Conservation (phyloP, 2,113 vertebrate species). For the Mirounga angustirostris region DNA sequence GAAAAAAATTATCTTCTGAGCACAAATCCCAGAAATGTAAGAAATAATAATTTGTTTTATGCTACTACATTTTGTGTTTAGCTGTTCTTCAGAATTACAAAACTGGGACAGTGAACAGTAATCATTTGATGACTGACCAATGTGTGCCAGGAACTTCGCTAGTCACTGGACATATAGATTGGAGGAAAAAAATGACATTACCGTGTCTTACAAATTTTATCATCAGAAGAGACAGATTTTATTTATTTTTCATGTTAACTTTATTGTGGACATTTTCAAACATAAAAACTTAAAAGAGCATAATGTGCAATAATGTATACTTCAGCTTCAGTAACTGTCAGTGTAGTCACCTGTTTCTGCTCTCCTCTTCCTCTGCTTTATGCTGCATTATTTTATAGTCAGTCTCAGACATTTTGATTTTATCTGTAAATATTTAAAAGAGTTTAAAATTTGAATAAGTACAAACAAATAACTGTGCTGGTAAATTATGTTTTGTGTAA, state of each 20-base stretch:
- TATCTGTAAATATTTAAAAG: neutral
- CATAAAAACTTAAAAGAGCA: neutral
- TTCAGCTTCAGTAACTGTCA: neutral
- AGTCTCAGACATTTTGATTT: neutral
- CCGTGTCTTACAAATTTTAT: neutral
- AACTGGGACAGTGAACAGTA: neutral
- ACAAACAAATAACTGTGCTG: neutral
- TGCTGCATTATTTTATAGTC: neutral
- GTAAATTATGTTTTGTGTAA: neutral
- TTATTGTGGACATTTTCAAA: neutral
- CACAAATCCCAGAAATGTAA: neutral
- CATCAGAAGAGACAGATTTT: neutral
- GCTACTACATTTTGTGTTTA: neutral
- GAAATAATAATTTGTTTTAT: neutral
- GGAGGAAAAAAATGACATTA: neutral
- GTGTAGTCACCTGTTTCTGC: neutral
- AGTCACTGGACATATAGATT: neutral
- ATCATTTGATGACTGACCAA: neutral
- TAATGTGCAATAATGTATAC: neutral
- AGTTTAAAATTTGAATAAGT: neutral
- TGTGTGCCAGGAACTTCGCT: neutral
- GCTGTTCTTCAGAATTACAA: neutral
- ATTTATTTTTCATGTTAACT: neutral
- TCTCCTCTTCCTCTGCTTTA: neutral
- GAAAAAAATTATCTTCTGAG: neutral